Base-by-base conservation (phyloP, 1,140 invertebrate genomes). In the Charaxes varanes region DNA sequence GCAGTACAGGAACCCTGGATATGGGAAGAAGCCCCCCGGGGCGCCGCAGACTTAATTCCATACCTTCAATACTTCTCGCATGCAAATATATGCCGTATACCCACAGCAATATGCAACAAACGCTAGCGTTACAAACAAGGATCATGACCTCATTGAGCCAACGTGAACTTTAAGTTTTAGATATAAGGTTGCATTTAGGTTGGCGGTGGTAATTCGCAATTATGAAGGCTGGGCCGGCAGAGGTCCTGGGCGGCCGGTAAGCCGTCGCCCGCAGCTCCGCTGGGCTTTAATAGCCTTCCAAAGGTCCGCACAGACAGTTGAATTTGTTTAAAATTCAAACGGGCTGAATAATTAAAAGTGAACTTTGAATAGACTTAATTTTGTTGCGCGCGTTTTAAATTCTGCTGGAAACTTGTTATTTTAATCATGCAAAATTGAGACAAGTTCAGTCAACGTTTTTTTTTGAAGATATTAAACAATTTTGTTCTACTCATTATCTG, bases 11-110 rank as follows among this genome's bases (percentile, higher is more conserved):
- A 16, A 24, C 34, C 23, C n/a, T 26, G 34, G 34, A 37, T 37
- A 37, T 27, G 34, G 34, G 34, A 37, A 33, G 40, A 31, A 18
- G 21, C n/a, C 41, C 33, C 41, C 41, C 24, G 33, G 33, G 41
- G 33, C 33, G 14, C 17, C 24, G 28, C 28, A 12, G 26, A 30
- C 32, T 30, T 23, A 15, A 36, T 44, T 36, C 33, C 24, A 35
- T n/a, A n/a, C n/a, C n/a, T n/a, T n/a, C n/a, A n/a, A n/a, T n/a
- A n/a, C n/a, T n/a, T n/a, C n/a, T n/a, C n/a, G n/a, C 34, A 16
- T 17, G 18, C 16, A 0, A 31, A 31, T 18, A 16, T 31, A 18
- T 11, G n/a, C 28, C 28, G 12, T 31, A 17, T 5, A 5, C 2
- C 8, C 12, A 18, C 18, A 15, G 15, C 16, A 5, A 31, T 17